phyloP scores from a whole-genome alignment of 2,888 invertebrate genomes.

The Phoronis australis region DNA sequence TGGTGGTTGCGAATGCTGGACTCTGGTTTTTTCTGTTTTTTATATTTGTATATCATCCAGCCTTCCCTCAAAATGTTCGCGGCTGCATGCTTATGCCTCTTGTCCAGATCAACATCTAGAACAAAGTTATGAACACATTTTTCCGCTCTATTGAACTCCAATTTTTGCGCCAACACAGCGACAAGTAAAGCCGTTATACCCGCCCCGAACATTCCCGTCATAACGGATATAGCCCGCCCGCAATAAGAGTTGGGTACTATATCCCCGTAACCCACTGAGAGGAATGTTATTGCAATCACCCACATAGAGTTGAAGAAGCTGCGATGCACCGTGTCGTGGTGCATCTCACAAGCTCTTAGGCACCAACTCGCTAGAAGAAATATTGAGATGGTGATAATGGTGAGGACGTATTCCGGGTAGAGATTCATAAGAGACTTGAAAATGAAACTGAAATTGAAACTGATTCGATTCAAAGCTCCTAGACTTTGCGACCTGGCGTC shows the following conservation, averaged over 20 bases:
- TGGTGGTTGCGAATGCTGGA: constrained; percentile 29
- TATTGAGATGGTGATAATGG: constrained; percentile 35
- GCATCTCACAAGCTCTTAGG: constrained; percentile 47
- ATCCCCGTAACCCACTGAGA: constrained; percentile 51
- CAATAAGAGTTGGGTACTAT: constrained; percentile 50
- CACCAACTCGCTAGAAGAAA: constrained; percentile 47
- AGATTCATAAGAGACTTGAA: constrained; percentile 52
- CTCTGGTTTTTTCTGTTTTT: constrained; percentile 17
- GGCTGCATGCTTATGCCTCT: constrained; percentile 40
- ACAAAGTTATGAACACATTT: constrained; percentile 52
- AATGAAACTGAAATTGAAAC: constrained; percentile 74
- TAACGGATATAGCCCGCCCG: constrained; percentile 46
- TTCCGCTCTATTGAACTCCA: constrained; percentile 48
- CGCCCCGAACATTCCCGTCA: constrained; percentile 50
- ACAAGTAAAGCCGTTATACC: constrained; percentile 50
- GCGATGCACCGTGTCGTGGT: constrained; percentile 29
- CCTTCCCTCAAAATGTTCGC: constrained; percentile 46
- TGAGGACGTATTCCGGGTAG: constrained; percentile 47
- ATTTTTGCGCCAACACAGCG: constrained; percentile 45
- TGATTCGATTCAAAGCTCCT: constrained; percentile 83
- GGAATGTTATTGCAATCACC: constrained; percentile 50
- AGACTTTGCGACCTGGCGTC: constrained; percentile 51
- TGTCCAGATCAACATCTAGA: constrained; percentile 47
- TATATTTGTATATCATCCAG: constrained; percentile 44
- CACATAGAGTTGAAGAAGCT: constrained; percentile 50